Conservation (phyloP, 2,113 vertebrate genomes). For the Melanerpes formicivorus region DNA sequence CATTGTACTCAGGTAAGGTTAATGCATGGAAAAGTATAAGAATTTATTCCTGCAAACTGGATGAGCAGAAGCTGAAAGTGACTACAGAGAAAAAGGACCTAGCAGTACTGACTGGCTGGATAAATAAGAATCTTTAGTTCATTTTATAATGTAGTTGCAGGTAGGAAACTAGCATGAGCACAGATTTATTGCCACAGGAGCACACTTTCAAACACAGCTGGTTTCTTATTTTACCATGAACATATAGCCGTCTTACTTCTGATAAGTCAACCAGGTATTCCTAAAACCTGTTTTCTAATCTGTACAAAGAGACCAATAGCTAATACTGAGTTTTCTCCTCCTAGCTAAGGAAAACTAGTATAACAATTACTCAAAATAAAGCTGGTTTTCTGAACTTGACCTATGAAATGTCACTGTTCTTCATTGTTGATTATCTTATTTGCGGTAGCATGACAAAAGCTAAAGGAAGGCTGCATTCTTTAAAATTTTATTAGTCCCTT, state of each 20-base stretch:
- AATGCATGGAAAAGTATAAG: background rate
- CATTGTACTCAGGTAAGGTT: background rate
- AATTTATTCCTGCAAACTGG: background rate
- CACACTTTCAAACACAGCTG: fast-evolving
- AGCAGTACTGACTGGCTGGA: background rate
- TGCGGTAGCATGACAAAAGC: background rate
- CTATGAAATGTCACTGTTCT: background rate
- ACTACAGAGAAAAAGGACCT: background rate
- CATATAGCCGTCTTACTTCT: background rate
- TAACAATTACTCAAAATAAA: background rate
- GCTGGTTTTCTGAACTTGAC: background rate
- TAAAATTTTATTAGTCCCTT: background rate
- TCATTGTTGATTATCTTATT: background rate
- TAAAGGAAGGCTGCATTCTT: background rate
- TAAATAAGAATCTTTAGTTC: background rate
- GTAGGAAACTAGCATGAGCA: background rate
- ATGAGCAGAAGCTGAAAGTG: background rate
- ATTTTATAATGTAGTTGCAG: background rate
- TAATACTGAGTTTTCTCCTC: background rate
- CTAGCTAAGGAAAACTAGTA: background rate
- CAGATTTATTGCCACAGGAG: background rate
- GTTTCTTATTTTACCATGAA: background rate
- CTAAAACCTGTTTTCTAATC: background rate
- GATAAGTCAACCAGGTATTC: background rate
- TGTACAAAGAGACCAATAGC: background rate